Base-by-base conservation (phyloP, 2,888 invertebrate genomes). In the Tipula confusa region DNA sequence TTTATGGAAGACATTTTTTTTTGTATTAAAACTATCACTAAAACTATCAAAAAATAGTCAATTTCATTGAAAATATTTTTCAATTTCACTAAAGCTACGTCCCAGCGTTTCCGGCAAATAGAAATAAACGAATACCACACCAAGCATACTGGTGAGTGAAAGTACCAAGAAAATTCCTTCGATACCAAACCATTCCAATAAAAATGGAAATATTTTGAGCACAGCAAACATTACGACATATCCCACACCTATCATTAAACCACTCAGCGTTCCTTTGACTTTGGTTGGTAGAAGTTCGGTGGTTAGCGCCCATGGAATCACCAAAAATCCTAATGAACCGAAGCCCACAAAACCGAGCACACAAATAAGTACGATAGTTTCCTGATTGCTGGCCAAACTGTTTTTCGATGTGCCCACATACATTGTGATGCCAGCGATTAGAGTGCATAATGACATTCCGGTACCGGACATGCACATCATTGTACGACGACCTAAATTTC, bases 271-370 rank as follows among this genome's bases (percentile, higher is more conserved):
- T 0, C 91, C 92, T 83, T 91, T 88, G 1, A 91, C 86, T 83
- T 86, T 85, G 5, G 85, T 86, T 6, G 86, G 85, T 43, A 86
- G 84, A 15, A 86, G 82, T 85, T 86, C 86, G 4, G 89, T 89
- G 28, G 92, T 91, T 29, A 92, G 86, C 2, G 92, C 91, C 93
- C 93, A 93, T 0, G 92, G 92, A 84, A 92, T 91, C 6, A 91
- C 91, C 83, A 91, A 86, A 86, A 91, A 90, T 0, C 92, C 92
- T 7, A 92, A 85, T 0, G 91, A 90, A 85, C 92, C 90, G 85
- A 90, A 90, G 84, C 90, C 90, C 5, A 92, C 91, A 86, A 91
- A 92, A 5, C 90, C 88, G 18, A 92, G 87, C 7, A 92, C 87
- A 82, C 90, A 90, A 2, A 90, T 86, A 13, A 92, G 86, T 0